Evolutionary conservation across 2,113 vertebrate species (phyloP).

Genomic region (Egretta garzetta): DNA sequence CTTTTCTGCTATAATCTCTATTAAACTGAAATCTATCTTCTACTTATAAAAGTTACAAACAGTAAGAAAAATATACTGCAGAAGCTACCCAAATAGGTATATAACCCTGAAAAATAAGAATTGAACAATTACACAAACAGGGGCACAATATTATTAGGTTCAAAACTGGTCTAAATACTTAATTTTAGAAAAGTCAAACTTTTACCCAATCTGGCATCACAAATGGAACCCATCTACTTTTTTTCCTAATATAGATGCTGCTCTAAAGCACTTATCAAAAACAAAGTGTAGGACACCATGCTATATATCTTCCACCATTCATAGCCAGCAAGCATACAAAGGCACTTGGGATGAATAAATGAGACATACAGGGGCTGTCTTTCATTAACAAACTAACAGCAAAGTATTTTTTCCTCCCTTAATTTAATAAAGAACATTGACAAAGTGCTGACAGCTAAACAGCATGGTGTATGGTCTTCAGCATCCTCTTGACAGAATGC

Average conservation of each 20-base stretch:
- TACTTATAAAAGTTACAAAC: neutral
- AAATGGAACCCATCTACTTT: neutral
- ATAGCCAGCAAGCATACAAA: fast-evolving
- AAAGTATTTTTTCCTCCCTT: neutral
- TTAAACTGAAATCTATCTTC: neutral
- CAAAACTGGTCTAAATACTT: neutral
- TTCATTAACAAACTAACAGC: neutral
- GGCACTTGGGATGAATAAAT: neutral
- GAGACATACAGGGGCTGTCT: neutral
- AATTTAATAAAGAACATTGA: neutral
- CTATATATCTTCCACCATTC: neutral
- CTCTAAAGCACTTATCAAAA: neutral
- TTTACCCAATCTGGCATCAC: neutral
- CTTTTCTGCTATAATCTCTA: neutral
- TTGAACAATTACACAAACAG: neutral
- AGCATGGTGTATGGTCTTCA: neutral
- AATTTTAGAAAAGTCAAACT: neutral
- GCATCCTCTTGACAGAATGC: neutral
- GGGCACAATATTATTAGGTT: neutral
- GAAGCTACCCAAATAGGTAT: neutral
- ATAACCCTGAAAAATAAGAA: neutral
- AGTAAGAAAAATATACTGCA: neutral
- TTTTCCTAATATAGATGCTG: neutral
- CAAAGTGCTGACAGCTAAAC: neutral
- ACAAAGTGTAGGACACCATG: neutral